Base-by-base conservation (phyloP, 2,888 invertebrate genomes). In the Heliconius cydno region DNA sequence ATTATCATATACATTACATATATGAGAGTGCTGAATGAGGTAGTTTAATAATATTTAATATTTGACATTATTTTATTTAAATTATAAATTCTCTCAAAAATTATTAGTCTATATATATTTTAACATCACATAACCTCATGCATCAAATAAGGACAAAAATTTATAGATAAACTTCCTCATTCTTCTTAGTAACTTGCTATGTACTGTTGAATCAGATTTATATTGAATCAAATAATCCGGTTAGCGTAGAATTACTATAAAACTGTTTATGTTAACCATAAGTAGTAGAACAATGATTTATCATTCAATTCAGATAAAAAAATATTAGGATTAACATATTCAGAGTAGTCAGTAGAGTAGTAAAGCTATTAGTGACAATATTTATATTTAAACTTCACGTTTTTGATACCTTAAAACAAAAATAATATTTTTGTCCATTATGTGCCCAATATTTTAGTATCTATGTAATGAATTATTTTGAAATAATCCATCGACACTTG, bases 401-500 rank as follows among this genome's bases (percentile, higher is more conserved):
- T 19, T 46, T 41, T 41, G 41, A 41, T 9, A 70, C 19, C 3
- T 9, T 41, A n/a, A 4, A 15, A 25, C 10, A 15, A 70, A 70
- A 68, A 38, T 6, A 15, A 25, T 12, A 3, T 38, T 22, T 34
- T 38, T n/a, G 4, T 15, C 25, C 13, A 70, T 70, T 25, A 19
- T 41, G 9, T 46, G 7, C 15, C 19, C 1, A 22, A 60, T 34
- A 25, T 73, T 57, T n/a, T 72, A n/a, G 9, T 60, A 73, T 34
- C 10, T n/a, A 34, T 60, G 15, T 30, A 72, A 60, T 60, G 34
- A 60, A 60, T n/a, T 73, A 73, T 73, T 73, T 57, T 57, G 3
- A 73, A 73, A 73, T 60, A 73, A 73, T 73, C 34, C 25, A 73
- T 73, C 38, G 60, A 73, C 25, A 25, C n/a, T 60, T 73, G 60